phyloP scores from a whole-genome alignment of 2,797 vertebrate species.

The Trematomus bernacchii region DNA sequence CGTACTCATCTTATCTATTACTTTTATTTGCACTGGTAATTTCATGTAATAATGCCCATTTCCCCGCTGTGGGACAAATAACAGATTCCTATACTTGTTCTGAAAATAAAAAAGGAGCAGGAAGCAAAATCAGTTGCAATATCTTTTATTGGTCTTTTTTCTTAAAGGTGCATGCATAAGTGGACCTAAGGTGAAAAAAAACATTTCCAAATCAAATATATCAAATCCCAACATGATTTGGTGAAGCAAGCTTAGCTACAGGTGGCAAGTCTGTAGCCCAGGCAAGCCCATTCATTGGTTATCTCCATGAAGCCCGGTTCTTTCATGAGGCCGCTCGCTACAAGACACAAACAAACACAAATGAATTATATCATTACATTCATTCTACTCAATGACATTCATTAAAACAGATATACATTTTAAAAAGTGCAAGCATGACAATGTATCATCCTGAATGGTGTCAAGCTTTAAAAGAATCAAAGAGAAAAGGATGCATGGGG shows the following conservation, averaged over 20 bases:
- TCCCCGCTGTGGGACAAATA: too few species aligned
- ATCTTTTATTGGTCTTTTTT: constrained; percentile 1
- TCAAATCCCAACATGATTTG: background rate
- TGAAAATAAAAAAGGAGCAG: too few species aligned
- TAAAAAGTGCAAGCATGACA: too few species aligned
- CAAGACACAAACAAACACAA: background rate
- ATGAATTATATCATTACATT: background rate
- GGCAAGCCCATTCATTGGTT: constrained; percentile 19
- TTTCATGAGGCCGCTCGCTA: background rate
- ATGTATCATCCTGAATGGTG: background rate
- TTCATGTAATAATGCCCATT: too few species aligned
- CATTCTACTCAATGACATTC: background rate
- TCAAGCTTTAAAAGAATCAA: background rate
- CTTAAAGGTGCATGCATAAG: background rate
- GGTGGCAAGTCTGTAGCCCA: background rate
- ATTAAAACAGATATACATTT: background rate
- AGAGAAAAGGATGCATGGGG: background rate
- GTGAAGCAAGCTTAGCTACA: too few species aligned
- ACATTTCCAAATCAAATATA: background rate
- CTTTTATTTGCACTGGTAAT: too few species aligned
- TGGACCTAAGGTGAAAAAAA: background rate
- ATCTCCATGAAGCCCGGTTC: background rate
- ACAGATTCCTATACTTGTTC: too few species aligned
- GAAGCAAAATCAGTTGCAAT: background rate
- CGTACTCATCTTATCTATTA: too few species aligned